These are phyloP conservation scores for Martes flavigula DNA, from an alignment of 2,797 vertebrate species.

Conservation along the genomic window DNA sequence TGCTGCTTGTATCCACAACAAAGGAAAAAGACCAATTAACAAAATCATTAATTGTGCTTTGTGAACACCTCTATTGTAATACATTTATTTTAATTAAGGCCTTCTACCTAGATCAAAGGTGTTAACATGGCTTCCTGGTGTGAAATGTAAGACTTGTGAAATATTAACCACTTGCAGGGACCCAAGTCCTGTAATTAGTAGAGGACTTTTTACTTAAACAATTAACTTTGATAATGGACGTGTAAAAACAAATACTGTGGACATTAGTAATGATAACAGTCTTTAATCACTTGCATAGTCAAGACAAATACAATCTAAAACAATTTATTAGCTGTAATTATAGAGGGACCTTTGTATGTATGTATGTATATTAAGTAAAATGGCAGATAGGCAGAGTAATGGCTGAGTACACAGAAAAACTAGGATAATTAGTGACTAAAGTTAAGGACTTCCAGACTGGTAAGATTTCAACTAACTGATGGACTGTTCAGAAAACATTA, in stretches of 20 bases:
- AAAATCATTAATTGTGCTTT: neutral
- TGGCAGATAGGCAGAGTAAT: neutral
- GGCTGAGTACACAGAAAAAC: neutral
- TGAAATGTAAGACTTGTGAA: neutral
- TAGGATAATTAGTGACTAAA: neutral
- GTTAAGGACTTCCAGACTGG: neutral
- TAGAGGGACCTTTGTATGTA: neutral
- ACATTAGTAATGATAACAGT: neutral
- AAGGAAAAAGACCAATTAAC: neutral
- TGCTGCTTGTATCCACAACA: neutral
- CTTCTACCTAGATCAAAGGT: neutral
- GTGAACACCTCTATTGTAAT: neutral
- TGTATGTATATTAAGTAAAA: neutral
- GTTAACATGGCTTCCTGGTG: neutral
- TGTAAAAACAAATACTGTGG: neutral
- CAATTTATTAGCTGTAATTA: neutral
- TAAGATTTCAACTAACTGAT: neutral
- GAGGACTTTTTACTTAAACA: neutral
- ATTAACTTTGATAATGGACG: neutral
- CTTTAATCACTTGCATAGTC: neutral
- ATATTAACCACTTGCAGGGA: neutral
- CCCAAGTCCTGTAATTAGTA: neutral
- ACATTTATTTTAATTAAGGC: constrained; percentile 10
- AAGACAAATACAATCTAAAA: neutral
- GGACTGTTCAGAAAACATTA: neutral